phyloP scores from a whole-genome alignment of 23 tunicate species.

The Diplosoma virens region DNA sequence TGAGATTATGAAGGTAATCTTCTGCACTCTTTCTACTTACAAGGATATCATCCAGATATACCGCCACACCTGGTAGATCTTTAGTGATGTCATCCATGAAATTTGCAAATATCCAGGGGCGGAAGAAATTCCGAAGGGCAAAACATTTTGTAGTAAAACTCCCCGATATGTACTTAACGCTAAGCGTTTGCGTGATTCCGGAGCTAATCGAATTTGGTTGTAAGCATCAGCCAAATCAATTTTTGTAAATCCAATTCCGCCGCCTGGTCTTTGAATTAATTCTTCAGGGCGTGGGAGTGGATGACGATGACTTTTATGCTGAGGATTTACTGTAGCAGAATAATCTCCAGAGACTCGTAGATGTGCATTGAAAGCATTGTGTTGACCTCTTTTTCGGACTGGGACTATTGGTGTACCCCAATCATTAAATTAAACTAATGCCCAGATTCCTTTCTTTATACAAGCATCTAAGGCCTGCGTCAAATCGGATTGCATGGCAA shows the following conservation, averaged over 20 bases:
- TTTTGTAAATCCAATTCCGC: constrained; percentile 3
- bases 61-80: constrained; percentile 40
- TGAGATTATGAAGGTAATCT: too few species aligned
- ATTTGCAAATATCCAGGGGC: constrained; percentile 32
- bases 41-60: constrained; percentile 33
- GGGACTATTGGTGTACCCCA: too few species aligned
- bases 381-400: too few species aligned
- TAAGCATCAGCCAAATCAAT: constrained; percentile 26
- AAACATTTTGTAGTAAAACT: constrained; percentile 7
- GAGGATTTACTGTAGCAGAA: too few species aligned
- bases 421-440: too few species aligned
- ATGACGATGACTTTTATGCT: too few species aligned
- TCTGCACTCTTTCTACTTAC: constrained; percentile 25
- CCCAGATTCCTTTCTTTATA: too few species aligned
- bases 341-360: too few species aligned
- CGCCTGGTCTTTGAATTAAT: not conserved
- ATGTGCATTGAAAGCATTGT: too few species aligned
- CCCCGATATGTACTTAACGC: constrained; percentile 35
- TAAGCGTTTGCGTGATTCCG: constrained; percentile 22
- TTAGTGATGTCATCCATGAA: constrained; percentile 4
- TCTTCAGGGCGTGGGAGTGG: too few species aligned
- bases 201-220: constrained; percentile 22
- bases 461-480: too few species aligned
- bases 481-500: too few species aligned
- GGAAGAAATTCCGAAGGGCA: constrained; percentile 33